A percentile compares a stretch with the other conserved stretches of the same genome.
These are phyloP conservation scores for Cyphomyrmex costatus DNA, from an alignment of 1,140 invertebrate species.

Conservation along the genomic window DNA sequence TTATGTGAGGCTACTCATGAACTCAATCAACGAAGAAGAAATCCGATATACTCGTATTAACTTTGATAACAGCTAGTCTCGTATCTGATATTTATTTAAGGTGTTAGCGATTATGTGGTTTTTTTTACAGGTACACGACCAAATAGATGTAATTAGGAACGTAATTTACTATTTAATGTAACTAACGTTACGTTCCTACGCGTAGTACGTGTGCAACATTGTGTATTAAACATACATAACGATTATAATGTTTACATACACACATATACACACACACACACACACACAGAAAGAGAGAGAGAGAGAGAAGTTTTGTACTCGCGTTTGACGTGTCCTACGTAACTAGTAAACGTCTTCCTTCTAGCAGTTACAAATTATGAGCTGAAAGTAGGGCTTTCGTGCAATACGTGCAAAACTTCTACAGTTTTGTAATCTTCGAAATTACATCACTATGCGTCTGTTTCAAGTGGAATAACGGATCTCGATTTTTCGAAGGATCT, in stretches of 20 bases:
- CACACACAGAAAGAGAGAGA: conserved; percentile 11
- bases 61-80: conserved; percentile 83
- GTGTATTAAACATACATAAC: conserved; percentile 67
- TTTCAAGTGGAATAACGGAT: conserved; percentile 30
- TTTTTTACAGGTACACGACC: conserved; percentile 74
- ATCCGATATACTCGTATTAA: conserved; percentile 67
- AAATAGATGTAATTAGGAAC: conserved; percentile 78
- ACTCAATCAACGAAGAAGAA: neutral
- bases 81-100: conserved; percentile 78
- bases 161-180: conserved; percentile 72
- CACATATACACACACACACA: conserved; percentile 38
- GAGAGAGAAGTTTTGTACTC: conserved; percentile 78
- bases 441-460: conserved; percentile 55
- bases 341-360: conserved; percentile 84
- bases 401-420: conserved; percentile 79
- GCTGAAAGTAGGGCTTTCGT: conserved; percentile 76
- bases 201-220: conserved; percentile 63
- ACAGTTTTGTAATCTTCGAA: conserved; percentile 74
- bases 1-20: neutral
- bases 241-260: conserved; percentile 58
- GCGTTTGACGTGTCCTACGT: conserved; percentile 76
- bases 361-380: conserved; percentile 74
- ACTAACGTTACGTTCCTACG: conserved; percentile 65
- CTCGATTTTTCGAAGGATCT: conserved; percentile 16
- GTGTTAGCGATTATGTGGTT: conserved; percentile 62